These are phyloP conservation scores for Phaedon cochleariae DNA, from an alignment of 2,888 invertebrate genomes.

Conservation along the genomic window DNA sequence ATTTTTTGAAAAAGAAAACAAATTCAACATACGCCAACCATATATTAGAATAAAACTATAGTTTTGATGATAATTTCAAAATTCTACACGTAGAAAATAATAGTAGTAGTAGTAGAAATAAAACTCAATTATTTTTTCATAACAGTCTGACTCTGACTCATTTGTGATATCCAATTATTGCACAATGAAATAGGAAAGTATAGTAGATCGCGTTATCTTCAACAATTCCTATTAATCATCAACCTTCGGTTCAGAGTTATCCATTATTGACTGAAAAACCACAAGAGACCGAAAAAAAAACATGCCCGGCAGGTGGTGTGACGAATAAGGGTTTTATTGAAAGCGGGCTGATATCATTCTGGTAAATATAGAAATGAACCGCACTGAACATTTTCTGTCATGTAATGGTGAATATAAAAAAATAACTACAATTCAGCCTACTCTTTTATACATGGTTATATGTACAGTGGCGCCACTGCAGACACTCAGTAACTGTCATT, in stretches of 20 bases:
- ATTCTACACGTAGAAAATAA: too few relatives aligned
- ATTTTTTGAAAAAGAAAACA: too few relatives aligned
- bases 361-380: conserved; percentile 14
- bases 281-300: not conserved
- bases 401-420: not conserved
- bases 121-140: too few relatives aligned
- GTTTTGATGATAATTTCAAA: too few relatives aligned
- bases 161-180: not conserved
- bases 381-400: not conserved
- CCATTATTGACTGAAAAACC: not conserved
- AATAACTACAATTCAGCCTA: too few relatives aligned
- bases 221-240: conserved; percentile 10
- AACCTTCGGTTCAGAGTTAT: conserved; percentile 3
- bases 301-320: not conserved
- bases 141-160: too few relatives aligned
- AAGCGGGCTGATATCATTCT: conserved; percentile 2
- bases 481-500: too few relatives aligned
- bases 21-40: too few relatives aligned
- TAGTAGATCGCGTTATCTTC: not conserved
- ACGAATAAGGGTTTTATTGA: conserved; percentile 6
- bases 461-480: too few relatives aligned
- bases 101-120: too few relatives aligned
- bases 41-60: too few relatives aligned
- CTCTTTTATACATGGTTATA: too few relatives aligned
- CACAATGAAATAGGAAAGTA: not conserved